Percentiles rank a stretch among this genome's conserved stretches.
These are phyloP conservation scores for Nasua narica DNA, from an alignment of 2,797 vertebrate genomes.

Conservation along the genomic window DNA sequence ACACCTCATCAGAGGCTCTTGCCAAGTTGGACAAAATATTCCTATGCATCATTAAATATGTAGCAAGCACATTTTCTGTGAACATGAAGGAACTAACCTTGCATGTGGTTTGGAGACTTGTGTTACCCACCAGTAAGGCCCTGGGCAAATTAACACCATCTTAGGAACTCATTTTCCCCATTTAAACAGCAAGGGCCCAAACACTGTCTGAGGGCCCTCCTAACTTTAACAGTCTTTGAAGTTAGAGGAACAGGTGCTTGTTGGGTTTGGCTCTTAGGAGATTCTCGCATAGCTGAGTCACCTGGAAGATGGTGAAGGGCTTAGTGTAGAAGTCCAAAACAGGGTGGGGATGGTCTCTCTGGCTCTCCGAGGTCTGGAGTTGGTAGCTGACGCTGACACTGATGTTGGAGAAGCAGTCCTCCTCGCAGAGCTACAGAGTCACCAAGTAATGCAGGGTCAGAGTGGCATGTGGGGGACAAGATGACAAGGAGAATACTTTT, in stretches of 20 bases:
- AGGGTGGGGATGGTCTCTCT: conserved; percentile 22
- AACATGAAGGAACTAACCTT: neutral
- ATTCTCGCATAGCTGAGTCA: conserved; percentile 39
- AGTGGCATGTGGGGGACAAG: neutral
- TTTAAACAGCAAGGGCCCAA: neutral
- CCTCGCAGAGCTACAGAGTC: conserved; percentile 69
- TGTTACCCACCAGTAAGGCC: neutral
- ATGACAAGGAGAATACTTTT: neutral
- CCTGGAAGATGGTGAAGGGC: conserved; percentile 75
- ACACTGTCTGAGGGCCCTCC: neutral
- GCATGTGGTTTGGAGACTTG: neutral
- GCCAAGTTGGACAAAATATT: neutral
- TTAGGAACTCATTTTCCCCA: neutral
- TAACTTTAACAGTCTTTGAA: neutral
- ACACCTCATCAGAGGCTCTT: neutral
- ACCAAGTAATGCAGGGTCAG: neutral
- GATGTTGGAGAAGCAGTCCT: conserved; percentile 78
- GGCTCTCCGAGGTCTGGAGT: neutral
- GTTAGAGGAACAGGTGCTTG: neutral
- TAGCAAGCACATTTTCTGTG: neutral
- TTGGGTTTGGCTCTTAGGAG: neutral
- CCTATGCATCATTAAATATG: neutral
- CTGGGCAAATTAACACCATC: neutral
- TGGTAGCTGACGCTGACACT: conserved; percentile 71
- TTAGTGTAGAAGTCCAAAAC: conserved; percentile 69